Conservation (phyloP, 2,888 invertebrate genomes). For the Syritta pipiens region DNA sequence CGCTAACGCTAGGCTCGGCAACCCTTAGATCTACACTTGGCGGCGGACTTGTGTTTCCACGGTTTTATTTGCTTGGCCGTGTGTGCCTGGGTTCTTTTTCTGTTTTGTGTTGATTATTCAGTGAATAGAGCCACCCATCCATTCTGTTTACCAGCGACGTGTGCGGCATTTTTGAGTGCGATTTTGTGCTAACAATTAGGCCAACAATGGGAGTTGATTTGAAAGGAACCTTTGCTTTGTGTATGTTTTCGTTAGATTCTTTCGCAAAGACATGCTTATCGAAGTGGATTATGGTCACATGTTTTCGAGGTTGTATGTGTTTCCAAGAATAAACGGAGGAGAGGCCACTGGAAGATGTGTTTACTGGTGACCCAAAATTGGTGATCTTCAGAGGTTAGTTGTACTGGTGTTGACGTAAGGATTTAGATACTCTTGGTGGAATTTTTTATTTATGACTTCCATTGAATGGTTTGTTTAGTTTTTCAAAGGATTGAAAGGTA, state of each 20-base stretch:
- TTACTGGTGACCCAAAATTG: no score
- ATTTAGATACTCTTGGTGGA: no score
- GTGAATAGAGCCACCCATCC: conserved; percentile 45
- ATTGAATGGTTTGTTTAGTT: no score
- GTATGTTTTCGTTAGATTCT: conserved; percentile 5
- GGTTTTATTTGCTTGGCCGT: conserved; percentile 5
- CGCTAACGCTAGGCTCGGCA: conserved; percentile 21
- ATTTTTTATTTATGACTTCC: no score
- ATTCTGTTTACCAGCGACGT: conserved; percentile 36
- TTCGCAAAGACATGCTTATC: conserved; percentile 21
- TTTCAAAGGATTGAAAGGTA: no score
- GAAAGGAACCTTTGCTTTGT: conserved; percentile 11
- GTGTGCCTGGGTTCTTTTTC: conserved; percentile 10
- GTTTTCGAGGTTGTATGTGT: neutral
- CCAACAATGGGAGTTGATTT: conserved; percentile 4
- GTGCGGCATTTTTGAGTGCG: conserved; percentile 54
- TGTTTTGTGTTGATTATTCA: conserved; percentile 24
- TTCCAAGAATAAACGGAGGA: neutral
- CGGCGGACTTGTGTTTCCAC: neutral
- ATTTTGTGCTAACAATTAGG: conserved; percentile 49
- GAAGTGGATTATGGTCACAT: conserved; percentile 32
- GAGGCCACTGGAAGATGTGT: no score
- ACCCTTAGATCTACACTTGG: conserved; percentile 28
- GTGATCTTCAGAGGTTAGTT: no score
- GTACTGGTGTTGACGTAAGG: no score